phyloP scores from a whole-genome alignment of 1,140 invertebrate genomes.

The Stenopsyche tienmushanensis region DNA sequence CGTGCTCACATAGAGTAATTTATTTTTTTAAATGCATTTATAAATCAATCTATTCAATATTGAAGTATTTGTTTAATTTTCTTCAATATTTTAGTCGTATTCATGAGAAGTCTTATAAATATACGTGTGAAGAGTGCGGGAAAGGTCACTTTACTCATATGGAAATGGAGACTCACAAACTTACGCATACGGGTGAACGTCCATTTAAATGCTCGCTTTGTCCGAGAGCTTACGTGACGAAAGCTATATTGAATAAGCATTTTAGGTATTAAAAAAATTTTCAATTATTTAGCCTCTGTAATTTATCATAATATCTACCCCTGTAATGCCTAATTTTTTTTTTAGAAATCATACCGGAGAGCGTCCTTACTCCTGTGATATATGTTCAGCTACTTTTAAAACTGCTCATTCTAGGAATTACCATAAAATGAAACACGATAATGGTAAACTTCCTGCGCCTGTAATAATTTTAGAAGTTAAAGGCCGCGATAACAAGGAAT shows the following conservation, averaged over 20 bases:
- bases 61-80: neutral
- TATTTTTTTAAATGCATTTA: neutral
- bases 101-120: constrained; percentile 21
- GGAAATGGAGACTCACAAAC: constrained; percentile 24
- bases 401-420: constrained; percentile 22
- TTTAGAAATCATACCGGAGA: constrained; percentile 23
- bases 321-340: no score
- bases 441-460: constrained; percentile 18
- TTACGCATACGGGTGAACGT: constrained; percentile 18
- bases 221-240: constrained; percentile 23
- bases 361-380: constrained; percentile 15
- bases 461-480: constrained; percentile 19
- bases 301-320: no score
- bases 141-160: constrained; percentile 22
- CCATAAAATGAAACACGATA: constrained; percentile 16
- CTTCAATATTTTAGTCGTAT: constrained; percentile 14
- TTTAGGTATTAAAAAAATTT: constrained; percentile 8
- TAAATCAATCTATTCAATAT: no score
- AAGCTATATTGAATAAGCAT: constrained; percentile 23
- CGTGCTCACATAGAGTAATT: constrained; percentile 21
- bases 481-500: constrained; percentile 4
- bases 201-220: constrained; percentile 19
- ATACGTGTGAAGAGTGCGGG: constrained; percentile 19
- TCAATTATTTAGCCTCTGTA: no score
- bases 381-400: constrained; percentile 18